Percentiles rank a stretch among this genome's conserved stretches.
These are phyloP conservation scores for Karalla daura DNA, from an alignment of 2,797 vertebrate species.

Conservation along the genomic window DNA sequence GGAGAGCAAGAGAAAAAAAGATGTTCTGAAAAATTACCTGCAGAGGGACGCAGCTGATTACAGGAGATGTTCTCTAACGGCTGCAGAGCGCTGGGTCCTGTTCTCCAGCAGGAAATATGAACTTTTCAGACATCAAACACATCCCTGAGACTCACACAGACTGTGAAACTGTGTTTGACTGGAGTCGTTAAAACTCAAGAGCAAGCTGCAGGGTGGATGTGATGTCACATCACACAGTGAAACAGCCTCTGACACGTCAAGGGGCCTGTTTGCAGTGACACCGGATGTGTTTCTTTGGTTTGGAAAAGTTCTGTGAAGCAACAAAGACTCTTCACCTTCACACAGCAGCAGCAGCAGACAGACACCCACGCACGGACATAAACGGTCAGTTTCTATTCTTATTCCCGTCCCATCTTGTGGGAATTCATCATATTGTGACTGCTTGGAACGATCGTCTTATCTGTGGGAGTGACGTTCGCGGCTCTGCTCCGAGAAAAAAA, in stretches of 20 bases:
- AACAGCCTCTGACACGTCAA: constrained; percentile 17
- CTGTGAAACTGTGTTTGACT: too few relatives aligned
- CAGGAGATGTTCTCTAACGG: neutral
- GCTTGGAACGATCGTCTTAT: neutral
- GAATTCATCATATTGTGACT: neutral
- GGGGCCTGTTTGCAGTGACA: neutral
- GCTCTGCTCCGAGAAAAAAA: too few relatives aligned
- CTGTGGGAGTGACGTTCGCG: neutral
- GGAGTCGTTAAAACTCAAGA: too few relatives aligned
- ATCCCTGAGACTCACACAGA: constrained; percentile 23
- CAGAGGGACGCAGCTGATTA: neutral
- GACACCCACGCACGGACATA: neutral
- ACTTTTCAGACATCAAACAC: constrained; percentile 24
- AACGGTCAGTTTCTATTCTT: neutral
- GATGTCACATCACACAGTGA: constrained; percentile 9
- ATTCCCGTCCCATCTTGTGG: neutral
- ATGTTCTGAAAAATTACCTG: constrained; percentile 5
- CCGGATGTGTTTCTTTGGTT: constrained; percentile 38
- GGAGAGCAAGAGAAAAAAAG: neutral
- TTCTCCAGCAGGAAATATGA: constrained; percentile 11
- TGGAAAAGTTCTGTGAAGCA: neutral
- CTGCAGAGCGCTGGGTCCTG: neutral
- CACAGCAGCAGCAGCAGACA: neutral
- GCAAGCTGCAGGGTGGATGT: neutral
- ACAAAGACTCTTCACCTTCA: neutral